Conservation (phyloP, 2,797 vertebrate species). For the Podargus strigoides region DNA sequence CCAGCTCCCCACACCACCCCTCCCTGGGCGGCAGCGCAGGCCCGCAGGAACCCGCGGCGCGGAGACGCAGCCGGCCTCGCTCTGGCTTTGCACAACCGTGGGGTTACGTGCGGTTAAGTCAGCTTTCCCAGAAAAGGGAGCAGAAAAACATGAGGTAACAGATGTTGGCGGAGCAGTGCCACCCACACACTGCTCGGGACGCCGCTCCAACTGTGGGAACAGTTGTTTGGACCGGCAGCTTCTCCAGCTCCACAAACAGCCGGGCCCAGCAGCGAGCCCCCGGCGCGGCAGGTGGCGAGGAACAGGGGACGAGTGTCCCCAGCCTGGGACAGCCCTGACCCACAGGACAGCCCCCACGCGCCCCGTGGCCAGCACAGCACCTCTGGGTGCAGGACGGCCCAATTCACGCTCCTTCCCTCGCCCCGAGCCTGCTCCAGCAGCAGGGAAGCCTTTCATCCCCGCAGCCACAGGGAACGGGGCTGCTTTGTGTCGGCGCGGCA, state of each 20-base stretch:
- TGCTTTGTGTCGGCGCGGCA: not conserved
- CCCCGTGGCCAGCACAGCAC: fast-evolving
- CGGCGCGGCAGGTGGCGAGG: not conserved
- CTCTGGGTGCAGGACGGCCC: not conserved
- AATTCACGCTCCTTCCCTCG: not conserved
- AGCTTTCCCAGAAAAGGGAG: constrained; percentile 27
- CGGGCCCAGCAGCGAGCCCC: not conserved
- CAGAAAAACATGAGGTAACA: constrained; percentile 44
- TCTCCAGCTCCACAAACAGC: not conserved
- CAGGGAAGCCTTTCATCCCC: not conserved
- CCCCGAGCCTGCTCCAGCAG: not conserved
- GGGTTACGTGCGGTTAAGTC: constrained; percentile 44
- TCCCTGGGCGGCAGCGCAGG: not conserved
- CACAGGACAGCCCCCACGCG: fast-evolving
- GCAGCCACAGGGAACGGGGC: not conserved
- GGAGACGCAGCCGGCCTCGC: not conserved
- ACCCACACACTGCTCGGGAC: constrained; percentile 22
- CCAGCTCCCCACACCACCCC: fast-evolving
- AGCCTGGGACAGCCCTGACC: not conserved
- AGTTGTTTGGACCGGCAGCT: not conserved
- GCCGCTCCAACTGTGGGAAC: constrained; percentile 15
- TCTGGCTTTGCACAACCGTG: not conserved
- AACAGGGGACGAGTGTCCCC: fast-evolving
- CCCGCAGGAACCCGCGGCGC: not conserved
- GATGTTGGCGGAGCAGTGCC: constrained; percentile 20